Base-by-base conservation (phyloP, 1,140 invertebrate genomes). In the Drosophila azteca region DNA sequence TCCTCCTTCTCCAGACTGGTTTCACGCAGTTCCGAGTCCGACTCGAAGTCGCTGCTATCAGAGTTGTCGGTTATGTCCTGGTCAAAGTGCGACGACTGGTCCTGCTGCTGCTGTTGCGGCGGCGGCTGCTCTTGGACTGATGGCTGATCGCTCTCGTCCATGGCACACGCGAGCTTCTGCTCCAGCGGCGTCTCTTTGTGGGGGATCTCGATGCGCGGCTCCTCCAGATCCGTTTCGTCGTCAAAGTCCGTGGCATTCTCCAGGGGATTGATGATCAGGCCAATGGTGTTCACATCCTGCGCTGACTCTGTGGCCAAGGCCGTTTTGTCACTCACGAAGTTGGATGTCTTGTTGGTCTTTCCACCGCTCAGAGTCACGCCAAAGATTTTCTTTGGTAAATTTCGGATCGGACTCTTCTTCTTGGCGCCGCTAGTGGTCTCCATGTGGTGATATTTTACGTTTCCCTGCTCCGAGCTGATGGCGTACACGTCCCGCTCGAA, bases 401-500 rank as follows among this genome's bases (percentile, higher is more conserved):
- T 90, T 2, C 91, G 46, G 15, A 92, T 92, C 2, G 91, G 91
- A 54, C 90, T 90, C 48, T 87, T 89, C 43, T 92, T 92, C 39
- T 92, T 92, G 8, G 72, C 64, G 1, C 61, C 79, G 20, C 52
- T 75, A 8, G 70, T 49, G 1, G 84, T 63, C 55, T 91, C 95
- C 22, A 97, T 95, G 48, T 90, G 87, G 88, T 97, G 96, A 91
- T 97, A 97, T 74, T 96, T 96, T 1, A 97, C 95, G 80, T 97
- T 96, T 1, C 96, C 96, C 75, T 96, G 96, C 22, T 96, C 96
- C 48, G 95, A 97, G 79, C 96, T 97, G 41, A 97, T 96, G 2
- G 96, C 96, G 90, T 96, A 97, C 8, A 97, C 96, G 85, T 96
- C 95, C 0, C 85, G 77, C 39, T 92, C 91, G 9, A 85, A 77